A percentile compares a stretch with the other conserved stretches of the same genome.
Evolutionary conservation across 1,140 invertebrate species (phyloP).

Genomic region (Zaprionus kolodkinae): DNA sequence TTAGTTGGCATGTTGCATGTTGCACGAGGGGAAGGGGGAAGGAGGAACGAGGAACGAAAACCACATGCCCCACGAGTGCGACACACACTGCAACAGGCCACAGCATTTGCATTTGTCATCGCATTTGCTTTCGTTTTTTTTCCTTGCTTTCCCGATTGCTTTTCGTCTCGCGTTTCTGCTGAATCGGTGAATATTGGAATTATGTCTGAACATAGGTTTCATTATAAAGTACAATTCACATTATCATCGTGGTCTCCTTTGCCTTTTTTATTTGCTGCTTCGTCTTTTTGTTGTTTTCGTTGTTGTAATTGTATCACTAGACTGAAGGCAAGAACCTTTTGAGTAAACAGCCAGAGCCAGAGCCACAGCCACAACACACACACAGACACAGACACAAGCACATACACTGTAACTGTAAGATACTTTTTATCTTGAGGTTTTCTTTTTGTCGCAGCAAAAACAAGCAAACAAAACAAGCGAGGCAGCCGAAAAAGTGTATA

Average conservation of each 20-base stretch:
- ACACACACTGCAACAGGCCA: neutral
- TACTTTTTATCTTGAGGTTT: slow-evolving; percentile 71
- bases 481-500: slow-evolving; percentile 22
- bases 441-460: slow-evolving; percentile 47
- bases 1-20: slow-evolving; percentile 34
- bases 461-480: slow-evolving; percentile 32
- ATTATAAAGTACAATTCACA: slow-evolving; percentile 40
- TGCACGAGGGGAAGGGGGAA: neutral
- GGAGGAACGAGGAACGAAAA: slow-evolving; percentile 9
- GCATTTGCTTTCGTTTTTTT: slow-evolving; percentile 45
- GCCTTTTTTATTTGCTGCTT: slow-evolving; percentile 36
- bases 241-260: slow-evolving; percentile 31
- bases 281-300: slow-evolving; percentile 30
- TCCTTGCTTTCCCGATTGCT: neutral
- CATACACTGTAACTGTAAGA: slow-evolving; percentile 40
- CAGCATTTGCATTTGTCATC: slow-evolving; percentile 44
- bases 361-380: neutral
- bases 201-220: slow-evolving; percentile 33
- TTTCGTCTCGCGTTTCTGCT: slow-evolving; percentile 58
- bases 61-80: slow-evolving; percentile 6
- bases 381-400: slow-evolving; percentile 5
- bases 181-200: slow-evolving; percentile 44
- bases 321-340: slow-evolving; percentile 76
- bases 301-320: slow-evolving; percentile 73
- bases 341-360: slow-evolving; percentile 62